Evolutionary conservation across 2,113 vertebrate species (phyloP).

Genomic region (Columba janthina): DNA sequence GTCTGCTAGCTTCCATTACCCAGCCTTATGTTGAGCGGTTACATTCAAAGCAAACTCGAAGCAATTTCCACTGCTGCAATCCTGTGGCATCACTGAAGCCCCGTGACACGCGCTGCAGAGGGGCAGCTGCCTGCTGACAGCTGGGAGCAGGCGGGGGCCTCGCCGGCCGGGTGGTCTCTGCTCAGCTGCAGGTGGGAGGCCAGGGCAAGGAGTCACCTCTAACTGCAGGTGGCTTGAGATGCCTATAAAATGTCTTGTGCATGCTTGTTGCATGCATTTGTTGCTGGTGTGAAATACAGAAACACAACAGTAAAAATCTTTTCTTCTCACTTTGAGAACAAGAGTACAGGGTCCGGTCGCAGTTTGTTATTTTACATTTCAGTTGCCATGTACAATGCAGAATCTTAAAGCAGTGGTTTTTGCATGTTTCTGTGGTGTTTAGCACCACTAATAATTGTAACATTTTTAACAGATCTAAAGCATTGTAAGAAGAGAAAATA

Average conservation of each 20-base stretch:
- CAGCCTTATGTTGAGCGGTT: neutral
- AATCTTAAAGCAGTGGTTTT: neutral
- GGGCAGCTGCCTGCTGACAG: neutral
- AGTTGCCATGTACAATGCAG: neutral
- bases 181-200: neutral
- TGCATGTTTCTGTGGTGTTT: neutral
- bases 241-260: neutral
- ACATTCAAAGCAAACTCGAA: neutral
- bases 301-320: neutral
- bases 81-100: neutral
- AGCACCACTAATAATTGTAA: neutral
- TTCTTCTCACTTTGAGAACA: neutral
- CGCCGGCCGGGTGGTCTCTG: neutral
- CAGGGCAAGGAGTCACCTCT: neutral
- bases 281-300: neutral
- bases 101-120: neutral
- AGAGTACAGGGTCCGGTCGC: neutral
- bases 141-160: neutral
- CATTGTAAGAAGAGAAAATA: neutral
- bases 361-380: neutral
- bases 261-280: neutral
- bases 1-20: neutral
- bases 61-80: neutral
- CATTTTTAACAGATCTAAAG: neutral
- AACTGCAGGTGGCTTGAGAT: neutral